phyloP scores from a whole-genome alignment of 2,797 vertebrate genomes.

The Glossophaga mutica region DNA sequence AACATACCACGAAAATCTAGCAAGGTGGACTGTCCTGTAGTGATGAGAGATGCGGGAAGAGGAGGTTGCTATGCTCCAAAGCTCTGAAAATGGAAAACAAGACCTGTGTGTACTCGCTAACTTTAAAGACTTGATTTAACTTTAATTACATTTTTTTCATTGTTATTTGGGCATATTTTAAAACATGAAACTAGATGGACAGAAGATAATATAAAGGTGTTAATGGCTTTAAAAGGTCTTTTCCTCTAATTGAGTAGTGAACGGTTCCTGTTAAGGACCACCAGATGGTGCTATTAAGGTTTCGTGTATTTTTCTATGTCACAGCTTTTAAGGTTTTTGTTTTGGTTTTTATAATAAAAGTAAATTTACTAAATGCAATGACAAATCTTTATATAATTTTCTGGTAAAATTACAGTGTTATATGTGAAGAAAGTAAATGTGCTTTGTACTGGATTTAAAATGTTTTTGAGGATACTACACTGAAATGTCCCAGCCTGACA shows the following conservation, averaged over 20 bases:
- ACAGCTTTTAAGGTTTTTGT: neutral
- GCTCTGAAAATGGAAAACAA: neutral
- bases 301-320: neutral
- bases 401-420: neutral
- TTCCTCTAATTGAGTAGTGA: neutral
- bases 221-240: neutral
- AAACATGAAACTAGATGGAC: neutral
- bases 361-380: neutral
- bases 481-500: neutral
- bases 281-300: conserved; percentile 19
- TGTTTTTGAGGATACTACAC: neutral
- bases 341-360: neutral
- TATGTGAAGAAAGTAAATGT: neutral
- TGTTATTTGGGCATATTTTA: neutral
- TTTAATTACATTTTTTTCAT: neutral
- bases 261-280: neutral
- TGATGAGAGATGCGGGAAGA: neutral
- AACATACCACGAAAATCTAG: neutral
- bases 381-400: neutral
- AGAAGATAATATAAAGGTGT: neutral
- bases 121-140: neutral
- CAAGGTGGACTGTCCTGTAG: neutral
- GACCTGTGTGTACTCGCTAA: neutral
- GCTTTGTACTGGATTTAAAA: neutral
- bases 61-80: neutral